These are phyloP conservation scores for Tenthredo notha DNA, from an alignment of 2,888 invertebrate genomes.

Conservation along the genomic window DNA sequence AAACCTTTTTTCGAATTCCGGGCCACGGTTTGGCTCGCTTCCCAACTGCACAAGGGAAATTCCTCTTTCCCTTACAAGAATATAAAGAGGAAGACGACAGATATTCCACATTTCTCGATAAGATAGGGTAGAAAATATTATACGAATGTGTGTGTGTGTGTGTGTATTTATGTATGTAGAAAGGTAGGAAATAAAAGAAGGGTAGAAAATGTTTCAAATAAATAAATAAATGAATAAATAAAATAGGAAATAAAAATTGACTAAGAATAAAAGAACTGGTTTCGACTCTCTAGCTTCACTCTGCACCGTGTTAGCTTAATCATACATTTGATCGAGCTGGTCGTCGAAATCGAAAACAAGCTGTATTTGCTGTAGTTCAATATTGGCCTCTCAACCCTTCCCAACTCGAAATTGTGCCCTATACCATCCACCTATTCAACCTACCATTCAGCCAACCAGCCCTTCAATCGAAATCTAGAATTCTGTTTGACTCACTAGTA, in stretches of 20 bases:
- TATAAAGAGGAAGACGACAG: constrained; percentile 42
- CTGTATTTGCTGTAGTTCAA: constrained; percentile 64
- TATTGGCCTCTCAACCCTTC: constrained; percentile 59
- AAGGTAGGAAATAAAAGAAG: background rate
- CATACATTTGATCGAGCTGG: constrained; percentile 43
- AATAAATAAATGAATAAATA: background rate
- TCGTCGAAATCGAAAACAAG: constrained; percentile 60
- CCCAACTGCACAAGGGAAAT: constrained; percentile 38
- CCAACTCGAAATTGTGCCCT: constrained; percentile 41
- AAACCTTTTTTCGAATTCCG: constrained; percentile 36
- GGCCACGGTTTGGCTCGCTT: constrained; percentile 33
- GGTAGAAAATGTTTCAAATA: background rate
- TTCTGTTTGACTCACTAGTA: constrained; percentile 38
- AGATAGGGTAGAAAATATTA: constrained; percentile 21
- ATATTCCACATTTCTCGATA: background rate
- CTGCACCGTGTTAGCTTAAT: background rate
- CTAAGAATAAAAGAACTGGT: background rate
- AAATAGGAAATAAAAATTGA: background rate
- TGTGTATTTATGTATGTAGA: background rate
- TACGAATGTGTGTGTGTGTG: background rate
- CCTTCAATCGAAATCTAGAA: constrained; percentile 32
- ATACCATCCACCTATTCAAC: background rate
- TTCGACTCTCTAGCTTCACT: background rate
- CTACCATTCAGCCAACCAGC: background rate
- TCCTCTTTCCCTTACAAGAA: constrained; percentile 14